Conservation (phyloP, 2,113 vertebrate species). For the Candoia aspera region DNA sequence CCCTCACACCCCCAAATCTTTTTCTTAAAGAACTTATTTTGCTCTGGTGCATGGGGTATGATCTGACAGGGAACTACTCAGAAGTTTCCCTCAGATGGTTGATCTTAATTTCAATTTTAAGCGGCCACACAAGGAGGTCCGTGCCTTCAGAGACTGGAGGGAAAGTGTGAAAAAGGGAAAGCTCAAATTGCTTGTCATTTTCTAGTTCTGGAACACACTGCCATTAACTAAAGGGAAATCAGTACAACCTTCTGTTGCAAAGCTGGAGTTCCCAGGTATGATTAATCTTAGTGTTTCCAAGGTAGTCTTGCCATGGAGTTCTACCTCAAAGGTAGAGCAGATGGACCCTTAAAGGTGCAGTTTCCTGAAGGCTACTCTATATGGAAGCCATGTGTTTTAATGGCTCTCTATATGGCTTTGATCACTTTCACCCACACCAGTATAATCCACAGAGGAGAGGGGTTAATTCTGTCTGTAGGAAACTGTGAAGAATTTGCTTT, state of each 20-base stretch:
- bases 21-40: not conserved
- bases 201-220: not conserved
- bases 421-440: not conserved
- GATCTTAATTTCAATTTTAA: constrained; percentile 32
- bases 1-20: too few species aligned
- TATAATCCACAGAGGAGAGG: not conserved
- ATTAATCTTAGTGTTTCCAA: not conserved
- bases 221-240: not conserved
- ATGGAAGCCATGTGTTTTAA: not conserved
- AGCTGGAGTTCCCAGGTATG: not conserved
- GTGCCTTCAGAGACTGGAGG: constrained; percentile 15
- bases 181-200: not conserved
- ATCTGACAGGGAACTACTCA: not conserved
- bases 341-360: not conserved
- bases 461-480: too few species aligned
- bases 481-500: not conserved
- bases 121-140: rapidly evolving
- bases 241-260: not conserved
- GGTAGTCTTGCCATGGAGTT: not conserved
- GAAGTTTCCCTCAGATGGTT: not conserved
- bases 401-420: not conserved
- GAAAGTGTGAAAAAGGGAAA: not conserved
- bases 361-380: not conserved
- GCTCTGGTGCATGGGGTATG: not conserved
- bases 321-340: not conserved